Base-by-base conservation (phyloP, 1,140 invertebrate genomes). In the Yoshiicerus persimilis region DNA sequence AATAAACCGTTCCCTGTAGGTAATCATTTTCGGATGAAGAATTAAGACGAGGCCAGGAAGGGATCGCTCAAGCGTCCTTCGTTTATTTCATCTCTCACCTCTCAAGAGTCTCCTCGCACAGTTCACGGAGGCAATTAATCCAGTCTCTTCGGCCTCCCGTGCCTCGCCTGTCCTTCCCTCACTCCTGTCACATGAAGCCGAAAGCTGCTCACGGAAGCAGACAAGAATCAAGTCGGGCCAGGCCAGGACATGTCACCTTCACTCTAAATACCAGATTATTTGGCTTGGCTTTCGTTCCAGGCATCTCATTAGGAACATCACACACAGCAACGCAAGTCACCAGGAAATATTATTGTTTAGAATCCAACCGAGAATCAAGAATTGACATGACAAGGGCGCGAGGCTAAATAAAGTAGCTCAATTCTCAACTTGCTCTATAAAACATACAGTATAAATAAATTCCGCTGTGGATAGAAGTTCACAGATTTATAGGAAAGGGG, bases 1-100 rank as follows among this genome's bases (percentile, higher is more conserved):
- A 90, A 88, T 88, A 88, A 90, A 90, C 85, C 38, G 66, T 64
- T n/a, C 13, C 77, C 84, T 87, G 89, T 70, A 87, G 89, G 89
- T 88, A 88, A 88, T 89, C 89, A 88, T 84, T 87, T 83, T 88
- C 80, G 87, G 75, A 86, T 87, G 86, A 86, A 87, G 75, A 80
- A 80, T 80, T 80, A 80, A 80, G 75, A 80, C 32, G 75, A 36
- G 62, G 2, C 11, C 9, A 66, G 70, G 2, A 77, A 30, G 30
- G 75, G 34, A 80, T 80, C 16, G 70, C 23, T 70, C 4, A 70
- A 70, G 25, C 32, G 32, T 80, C 75, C 75, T 80, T 80, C 75
- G 32, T 80, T 80, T 80, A 38, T 80, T 80, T 80, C 16, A 32
- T 80, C 32, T 80, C 32, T 80, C 32, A 80, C 75, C 75, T 80